Evolutionary conservation across 2,888 invertebrate genomes (phyloP), one percentile per base, ranked within the genome.

Genomic region (Agrochola macilenta): DNA sequence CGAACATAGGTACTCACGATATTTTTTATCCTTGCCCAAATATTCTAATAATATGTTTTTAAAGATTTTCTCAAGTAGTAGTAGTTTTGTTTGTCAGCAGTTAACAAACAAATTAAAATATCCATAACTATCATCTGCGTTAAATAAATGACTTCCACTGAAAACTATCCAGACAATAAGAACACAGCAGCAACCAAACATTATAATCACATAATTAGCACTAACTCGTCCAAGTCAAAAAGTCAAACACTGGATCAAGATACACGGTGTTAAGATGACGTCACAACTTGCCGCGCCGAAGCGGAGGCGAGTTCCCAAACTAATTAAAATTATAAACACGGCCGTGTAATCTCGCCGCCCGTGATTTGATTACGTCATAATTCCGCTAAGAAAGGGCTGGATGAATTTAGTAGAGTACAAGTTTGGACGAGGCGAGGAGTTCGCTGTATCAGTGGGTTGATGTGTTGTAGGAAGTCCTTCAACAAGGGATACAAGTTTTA

Each of bases 291-390:
- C 61, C 60, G 54, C 69, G 60, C 65, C 71, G 26, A 54, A 46
- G 66, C 52, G 30, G n/a, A 74, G 74, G 75, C 71, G 75, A 89
- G 84, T 90, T 90, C 79, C 74, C 78, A 85, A 89, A 89, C 88
- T 91, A 90, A 92, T 92, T 92, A 90, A 91, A 92, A 91, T 91
- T 91, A 91, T 92, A 91, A 92, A 91, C 90, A 89, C 89, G 87
- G 85, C 82, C 81, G 81, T 86, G 88, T 89, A 89, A 91, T 90
- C 87, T 88, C 83, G 82, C 66, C 81, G 74, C 75, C 86, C 78
- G 81, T 83, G 89, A 85, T 88, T 89, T 89, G 85, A 85, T 83
- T 78, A 85, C 85, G 88, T 91, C 90, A 89, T 89, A 89, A 92
- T 89, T 91, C 89, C 72, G 74, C 81, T 78, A 81, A 84, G 87